Base-by-base conservation (phyloP, 1,140 invertebrate species). In the Leptinotarsa undecemlineata region DNA sequence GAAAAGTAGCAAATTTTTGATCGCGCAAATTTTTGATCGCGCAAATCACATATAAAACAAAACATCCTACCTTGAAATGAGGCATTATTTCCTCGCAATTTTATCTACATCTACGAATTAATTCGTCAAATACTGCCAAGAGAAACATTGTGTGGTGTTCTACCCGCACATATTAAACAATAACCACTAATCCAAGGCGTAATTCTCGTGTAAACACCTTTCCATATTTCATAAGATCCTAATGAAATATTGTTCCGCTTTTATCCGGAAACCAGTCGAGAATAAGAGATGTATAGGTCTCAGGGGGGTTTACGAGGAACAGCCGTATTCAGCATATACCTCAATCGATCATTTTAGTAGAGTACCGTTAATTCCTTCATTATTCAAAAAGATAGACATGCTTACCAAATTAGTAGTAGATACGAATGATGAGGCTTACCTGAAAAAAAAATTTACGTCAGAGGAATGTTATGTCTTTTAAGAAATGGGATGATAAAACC, bases 231-330 rank as follows among this genome's bases (percentile, higher is more conserved):
- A 33, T 33, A 33, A 64, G 21, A 26, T 64, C 21, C 20, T 15
- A 23, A 33, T 64, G 63, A 64, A 64, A 64, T 64, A 20, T 64
- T 21, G 20, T 64, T 64, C 63, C 20, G 51, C 15, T 15, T 23
- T 64, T 23, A 64, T 64, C n/a, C 26, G 17, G 26, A 20, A 64
- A 23, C 20, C 17, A 64, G 63, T 23, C 63, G 8, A 64, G 63
- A n/a, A 64, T 64, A 23, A 64, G 11, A 20, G 63, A 64, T 64
- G 63, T 64, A 64, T 64, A 20, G 63, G 14, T 64, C 63, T 33
- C 63, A 15, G 63, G 63, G 63, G 63, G 21, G 63, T 23, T 64
- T 64, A 64, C 63, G 20, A 64, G 3, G 26, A 64, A 20, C 63
- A 17, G 11, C 4, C 20, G n/a, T 21, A 64, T 23, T 64, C 51